Base-by-base conservation (phyloP, 1,140 invertebrate species). In the Cyrtorhinus lividipennis region DNA sequence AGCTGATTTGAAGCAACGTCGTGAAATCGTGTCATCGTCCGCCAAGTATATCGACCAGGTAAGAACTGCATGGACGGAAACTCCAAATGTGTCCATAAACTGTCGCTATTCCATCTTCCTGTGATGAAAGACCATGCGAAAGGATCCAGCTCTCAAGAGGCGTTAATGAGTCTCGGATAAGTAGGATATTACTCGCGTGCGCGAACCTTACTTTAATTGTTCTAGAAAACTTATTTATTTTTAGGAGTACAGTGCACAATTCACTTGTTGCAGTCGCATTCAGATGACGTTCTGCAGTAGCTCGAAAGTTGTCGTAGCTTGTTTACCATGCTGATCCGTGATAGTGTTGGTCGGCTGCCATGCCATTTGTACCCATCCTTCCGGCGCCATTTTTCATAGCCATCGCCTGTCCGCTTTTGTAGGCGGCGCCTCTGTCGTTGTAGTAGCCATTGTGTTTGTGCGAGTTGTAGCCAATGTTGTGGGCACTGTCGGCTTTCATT, bases 1-100 rank as follows among this genome's bases (percentile, higher is more conserved):
- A 74, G 87, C 90, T 22, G 95, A 98, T 76, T 77, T 98, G 12
- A 98, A 98, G 73, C 95, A 98, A 73, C 77, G 95, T 60, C 79
- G 94, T 69, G 95, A 98, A 76, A 96, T 98, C 65, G 77, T 83
- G 65, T 78, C 78, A 62, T 90, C 89, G 25, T 92, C 87, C 30
- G 92, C 92, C 0, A 84, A 83, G 70, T 98, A 96, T 78, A 85
- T 94, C 72, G 93, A 98, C 76, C 92, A 98, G 78, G 88, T 90
- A 72, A 64, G 30, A 59, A 38, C 15, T 45, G 22, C 44, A 56
- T 64, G 59, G 1, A n/a, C n/a, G n/a, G n/a, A n/a, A n/a, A n/a
- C n/a, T n/a, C n/a, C n/a, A n/a, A n/a, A n/a, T n/a, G n/a, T 10
- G 24, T 12, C 38, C 10, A 44, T 12, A 44, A 24, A 24, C 10